Conservation (phyloP, 2,797 vertebrate genomes). For the Antrozous pallidus region DNA sequence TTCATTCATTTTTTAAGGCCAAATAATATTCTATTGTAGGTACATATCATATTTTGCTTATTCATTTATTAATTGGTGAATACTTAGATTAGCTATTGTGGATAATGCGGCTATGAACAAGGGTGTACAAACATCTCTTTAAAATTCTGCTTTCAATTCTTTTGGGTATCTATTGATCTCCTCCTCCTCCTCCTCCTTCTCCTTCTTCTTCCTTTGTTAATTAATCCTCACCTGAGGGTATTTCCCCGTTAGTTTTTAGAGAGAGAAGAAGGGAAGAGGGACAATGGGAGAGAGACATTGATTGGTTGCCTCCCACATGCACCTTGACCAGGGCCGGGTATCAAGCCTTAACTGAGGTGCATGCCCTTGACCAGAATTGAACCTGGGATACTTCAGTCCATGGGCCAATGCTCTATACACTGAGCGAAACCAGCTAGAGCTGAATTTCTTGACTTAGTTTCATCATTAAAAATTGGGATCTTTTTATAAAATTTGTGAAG, state of each 20-base stretch:
- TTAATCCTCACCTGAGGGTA: no score
- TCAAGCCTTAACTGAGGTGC: no score
- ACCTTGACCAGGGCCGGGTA: no score
- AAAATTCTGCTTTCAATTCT: not conserved
- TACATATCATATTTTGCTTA: not conserved
- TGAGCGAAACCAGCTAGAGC: no score
- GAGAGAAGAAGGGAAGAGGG: no score
- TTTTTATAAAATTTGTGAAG: not conserved
- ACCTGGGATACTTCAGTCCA: no score
- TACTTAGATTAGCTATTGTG: not conserved
- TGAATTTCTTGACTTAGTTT: constrained; percentile 38
- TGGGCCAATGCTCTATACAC: no score
- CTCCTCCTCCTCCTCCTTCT: accelerated
- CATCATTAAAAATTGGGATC: not conserved
- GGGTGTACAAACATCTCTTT: not conserved
- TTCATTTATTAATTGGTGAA: not conserved
- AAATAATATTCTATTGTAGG: not conserved
- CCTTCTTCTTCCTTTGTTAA: no score
- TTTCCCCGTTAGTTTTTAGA: no score
- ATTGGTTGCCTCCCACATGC: no score
- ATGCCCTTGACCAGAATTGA: no score
- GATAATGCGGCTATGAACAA: not conserved
- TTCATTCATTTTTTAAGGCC: not conserved
- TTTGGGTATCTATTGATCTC: not conserved
- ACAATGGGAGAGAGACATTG: no score